These are phyloP conservation scores for Catonia carolina DNA, from an alignment of 2,888 invertebrate species.

Conservation along the genomic window DNA sequence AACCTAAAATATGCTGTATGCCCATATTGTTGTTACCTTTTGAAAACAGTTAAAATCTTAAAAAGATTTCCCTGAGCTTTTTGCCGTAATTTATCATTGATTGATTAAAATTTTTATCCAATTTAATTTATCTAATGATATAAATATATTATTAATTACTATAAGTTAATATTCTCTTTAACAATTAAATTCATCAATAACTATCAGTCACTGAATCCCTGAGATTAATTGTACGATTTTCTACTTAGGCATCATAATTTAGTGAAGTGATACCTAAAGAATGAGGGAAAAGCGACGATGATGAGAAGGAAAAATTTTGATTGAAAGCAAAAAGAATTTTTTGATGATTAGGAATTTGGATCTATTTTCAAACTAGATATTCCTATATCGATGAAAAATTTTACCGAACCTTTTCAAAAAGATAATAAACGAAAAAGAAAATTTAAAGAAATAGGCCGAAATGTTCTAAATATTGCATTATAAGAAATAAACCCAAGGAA, in stretches of 20 bases:
- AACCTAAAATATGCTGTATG: slow-evolving; percentile 6
- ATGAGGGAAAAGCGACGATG: slow-evolving; percentile 1
- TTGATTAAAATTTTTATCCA: no score
- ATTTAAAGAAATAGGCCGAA: slow-evolving; percentile 10
- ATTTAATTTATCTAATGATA: no score
- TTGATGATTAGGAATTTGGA: neutral
- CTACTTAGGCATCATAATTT: neutral
- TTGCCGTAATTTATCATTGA: neutral
- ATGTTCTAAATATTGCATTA: neutral
- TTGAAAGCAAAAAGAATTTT: neutral
- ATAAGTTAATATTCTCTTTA: neutral
- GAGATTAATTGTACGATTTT: slow-evolving; percentile 12
- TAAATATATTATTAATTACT: neutral
- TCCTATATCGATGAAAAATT: neutral
- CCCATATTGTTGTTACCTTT: no score
- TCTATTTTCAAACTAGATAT: no score
- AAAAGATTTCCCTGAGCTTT: slow-evolving; percentile 10
- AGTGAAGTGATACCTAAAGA: neutral
- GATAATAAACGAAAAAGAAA: no score
- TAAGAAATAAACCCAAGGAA: slow-evolving; percentile 9
- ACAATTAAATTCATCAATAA: neutral
- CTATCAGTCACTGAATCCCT: slow-evolving; percentile 4
- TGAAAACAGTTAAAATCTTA: slow-evolving; percentile 6
- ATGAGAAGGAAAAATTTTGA: neutral
- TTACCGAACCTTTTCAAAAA: no score